Conservation (phyloP, 2,888 invertebrate genomes). For the Drosophila kambysellisi region DNA sequence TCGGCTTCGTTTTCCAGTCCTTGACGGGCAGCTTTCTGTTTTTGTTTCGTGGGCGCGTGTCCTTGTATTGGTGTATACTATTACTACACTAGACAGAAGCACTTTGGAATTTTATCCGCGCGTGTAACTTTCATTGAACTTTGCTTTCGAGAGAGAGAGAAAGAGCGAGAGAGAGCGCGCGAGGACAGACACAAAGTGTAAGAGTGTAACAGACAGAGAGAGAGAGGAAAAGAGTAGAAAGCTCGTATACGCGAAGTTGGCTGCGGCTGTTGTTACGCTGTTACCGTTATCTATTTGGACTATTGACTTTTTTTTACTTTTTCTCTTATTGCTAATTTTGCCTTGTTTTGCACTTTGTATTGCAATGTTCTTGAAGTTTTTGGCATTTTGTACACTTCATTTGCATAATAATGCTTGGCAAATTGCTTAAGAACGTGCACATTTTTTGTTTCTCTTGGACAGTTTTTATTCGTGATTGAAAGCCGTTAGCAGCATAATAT, state of each 20-base stretch:
- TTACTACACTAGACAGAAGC: slow-evolving; percentile 58
- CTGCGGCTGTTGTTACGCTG: slow-evolving; percentile 64
- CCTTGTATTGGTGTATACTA: slow-evolving; percentile 69
- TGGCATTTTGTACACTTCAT: slow-evolving; percentile 67
- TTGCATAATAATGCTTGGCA: slow-evolving; percentile 56
- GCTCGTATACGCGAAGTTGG: slow-evolving; percentile 61
- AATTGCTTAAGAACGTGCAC: slow-evolving; percentile 51
- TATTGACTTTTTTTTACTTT: slow-evolving; percentile 15
- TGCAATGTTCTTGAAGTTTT: slow-evolving; percentile 52
- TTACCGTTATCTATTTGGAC: slow-evolving; percentile 42
- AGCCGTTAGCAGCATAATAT: slow-evolving; percentile 50
- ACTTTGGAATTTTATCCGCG: slow-evolving; percentile 74
- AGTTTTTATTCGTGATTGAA: slow-evolving; percentile 52
- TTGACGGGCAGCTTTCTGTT: slow-evolving; percentile 63
- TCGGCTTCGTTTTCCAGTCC: slow-evolving; percentile 73
- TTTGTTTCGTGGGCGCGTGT: slow-evolving; percentile 39
- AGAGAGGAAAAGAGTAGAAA: slow-evolving; percentile 36
- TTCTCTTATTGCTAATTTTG: slow-evolving; percentile 36
- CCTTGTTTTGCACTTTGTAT: slow-evolving; percentile 45
- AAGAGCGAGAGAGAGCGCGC: slow-evolving; percentile 17
- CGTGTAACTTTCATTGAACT: slow-evolving; percentile 74
- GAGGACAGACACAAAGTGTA: slow-evolving; percentile 17
- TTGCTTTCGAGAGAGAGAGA: slow-evolving; percentile 34
- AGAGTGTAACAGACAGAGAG: slow-evolving; percentile 19
- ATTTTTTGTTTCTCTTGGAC: slow-evolving; percentile 41